Base-by-base conservation (phyloP, 2,797 vertebrate species). In the Spheniscus humboldti region DNA sequence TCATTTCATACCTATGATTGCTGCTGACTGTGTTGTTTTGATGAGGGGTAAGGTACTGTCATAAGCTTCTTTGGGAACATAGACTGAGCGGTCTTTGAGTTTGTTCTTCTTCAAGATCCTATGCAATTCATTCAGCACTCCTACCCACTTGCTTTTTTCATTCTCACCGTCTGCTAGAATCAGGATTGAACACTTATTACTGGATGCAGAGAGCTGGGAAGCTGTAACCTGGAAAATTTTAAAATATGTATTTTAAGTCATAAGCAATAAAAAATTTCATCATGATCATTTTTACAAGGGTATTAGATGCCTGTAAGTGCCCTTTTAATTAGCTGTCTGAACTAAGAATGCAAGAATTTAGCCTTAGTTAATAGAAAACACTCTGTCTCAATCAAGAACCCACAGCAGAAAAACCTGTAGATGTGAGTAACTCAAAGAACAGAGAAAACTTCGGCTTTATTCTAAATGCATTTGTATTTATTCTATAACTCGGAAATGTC, bases 81-180 rank as follows among this genome's bases (percentile, higher is more conserved):
- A 99, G 92, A 99, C 99, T 6, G 99, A 99, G 39, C 99, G 99
- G 92, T 99, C 99, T 98, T 99, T 99, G 77, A 99, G 99, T 93
- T 99, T 99, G 98, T 99, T 99, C 97, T 99, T 99, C 98, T 99
- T 99, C 96, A 99, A 97, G 96, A 99, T 99, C 94, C 99, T 99
- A 86, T 99, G 99, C 78, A 99, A 98, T 97, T 99, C 99, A 41
- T 98, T 99, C 90, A 99, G 98, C 82, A 99, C 98, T 4, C 99
- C 99, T 78, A 99, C 99, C 99, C 99, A 99, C 94, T 99, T 99
- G 98, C 98, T 99, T 97, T 98, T 99, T 97, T 99, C 99, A 96
- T 98, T 99, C 97, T 99, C 99, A 82, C 98, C 99, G 57, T 99
- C 99, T 15, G 99, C 99, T 93, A 99, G 98, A 97, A 99, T 99